These are phyloP conservation scores for Plutomurus gul DNA, from an alignment of 1,140 invertebrate genomes.

Conservation along the genomic window DNA sequence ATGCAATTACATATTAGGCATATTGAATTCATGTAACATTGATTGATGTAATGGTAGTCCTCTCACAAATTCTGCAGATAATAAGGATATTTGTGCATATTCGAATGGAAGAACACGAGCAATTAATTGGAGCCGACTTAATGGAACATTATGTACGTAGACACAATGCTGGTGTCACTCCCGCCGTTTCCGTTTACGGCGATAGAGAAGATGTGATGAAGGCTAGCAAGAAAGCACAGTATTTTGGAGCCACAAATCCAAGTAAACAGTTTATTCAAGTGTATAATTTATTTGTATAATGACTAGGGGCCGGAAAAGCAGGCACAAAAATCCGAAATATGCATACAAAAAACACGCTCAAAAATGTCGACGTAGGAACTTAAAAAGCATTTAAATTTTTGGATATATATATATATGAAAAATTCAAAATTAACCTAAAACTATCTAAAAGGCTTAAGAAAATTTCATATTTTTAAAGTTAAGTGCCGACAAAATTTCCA, in stretches of 20 bases:
- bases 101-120: slow-evolving; percentile 79
- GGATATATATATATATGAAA: too few species aligned
- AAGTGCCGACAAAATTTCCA: too few species aligned
- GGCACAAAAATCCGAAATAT: too few species aligned
- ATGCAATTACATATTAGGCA: slow-evolving; percentile 4
- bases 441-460: too few species aligned
- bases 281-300: too few species aligned
- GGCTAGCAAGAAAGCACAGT: background rate
- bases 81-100: slow-evolving; percentile 79
- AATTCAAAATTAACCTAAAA: too few species aligned
- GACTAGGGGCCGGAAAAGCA: too few species aligned
- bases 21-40: background rate
- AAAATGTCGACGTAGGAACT: too few species aligned
- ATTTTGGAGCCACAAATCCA: slow-evolving; percentile 44
- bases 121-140: slow-evolving; percentile 83
- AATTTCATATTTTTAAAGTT: too few species aligned
- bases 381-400: too few species aligned
- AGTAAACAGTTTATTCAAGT: too few species aligned
- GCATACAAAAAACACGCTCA: too few species aligned
- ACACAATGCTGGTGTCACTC: slow-evolving; percentile 64
- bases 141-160: slow-evolving; percentile 78
- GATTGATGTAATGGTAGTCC: background rate
- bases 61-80: slow-evolving; percentile 58
- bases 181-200: slow-evolving; percentile 65
- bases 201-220: slow-evolving; percentile 58